phyloP scores from a whole-genome alignment of 2,888 invertebrate genomes.

The Acleris holmiana region DNA sequence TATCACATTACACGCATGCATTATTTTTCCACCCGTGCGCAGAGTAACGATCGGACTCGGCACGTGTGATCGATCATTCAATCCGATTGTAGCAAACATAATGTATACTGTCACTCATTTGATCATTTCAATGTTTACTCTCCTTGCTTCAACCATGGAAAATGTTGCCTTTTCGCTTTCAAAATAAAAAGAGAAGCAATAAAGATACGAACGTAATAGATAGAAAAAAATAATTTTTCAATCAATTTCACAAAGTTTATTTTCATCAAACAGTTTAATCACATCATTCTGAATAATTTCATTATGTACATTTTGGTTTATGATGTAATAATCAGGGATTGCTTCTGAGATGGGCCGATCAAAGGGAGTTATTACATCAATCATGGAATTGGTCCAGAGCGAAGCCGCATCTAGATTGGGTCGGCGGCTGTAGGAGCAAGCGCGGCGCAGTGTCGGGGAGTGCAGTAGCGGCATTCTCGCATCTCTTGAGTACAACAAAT shows the following conservation, averaged over 20 bases:
- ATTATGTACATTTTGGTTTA: not conserved
- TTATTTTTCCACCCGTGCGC: not conserved
- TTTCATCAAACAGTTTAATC: not conserved
- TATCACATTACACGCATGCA: not conserved
- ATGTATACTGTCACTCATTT: constrained; percentile 5
- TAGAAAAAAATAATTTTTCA: no score
- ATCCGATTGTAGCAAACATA: not conserved
- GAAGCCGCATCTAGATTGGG: constrained; percentile 61
- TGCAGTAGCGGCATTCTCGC: constrained; percentile 17
- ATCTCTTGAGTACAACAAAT: not conserved
- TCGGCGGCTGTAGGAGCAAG: constrained; percentile 22
- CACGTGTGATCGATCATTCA: not conserved
- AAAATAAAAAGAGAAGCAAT: not conserved
- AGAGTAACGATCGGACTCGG: not conserved
- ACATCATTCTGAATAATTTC: not conserved
- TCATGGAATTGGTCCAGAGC: constrained; percentile 69
- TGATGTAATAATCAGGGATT: constrained; percentile 47
- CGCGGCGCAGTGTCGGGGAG: constrained; percentile 1
- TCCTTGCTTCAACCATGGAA: constrained; percentile 1
- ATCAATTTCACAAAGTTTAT: not conserved
- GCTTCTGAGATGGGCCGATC: constrained; percentile 53
- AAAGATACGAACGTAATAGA: no score
- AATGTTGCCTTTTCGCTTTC: not conserved
- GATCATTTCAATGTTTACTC: constrained; percentile 2
- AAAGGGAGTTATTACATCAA: constrained; percentile 70